Percentiles rank a stretch among this genome's conserved stretches.
Evolutionary conservation across 1,140 invertebrate species (phyloP).

Genomic region (Pachypeltis micranthus): DNA sequence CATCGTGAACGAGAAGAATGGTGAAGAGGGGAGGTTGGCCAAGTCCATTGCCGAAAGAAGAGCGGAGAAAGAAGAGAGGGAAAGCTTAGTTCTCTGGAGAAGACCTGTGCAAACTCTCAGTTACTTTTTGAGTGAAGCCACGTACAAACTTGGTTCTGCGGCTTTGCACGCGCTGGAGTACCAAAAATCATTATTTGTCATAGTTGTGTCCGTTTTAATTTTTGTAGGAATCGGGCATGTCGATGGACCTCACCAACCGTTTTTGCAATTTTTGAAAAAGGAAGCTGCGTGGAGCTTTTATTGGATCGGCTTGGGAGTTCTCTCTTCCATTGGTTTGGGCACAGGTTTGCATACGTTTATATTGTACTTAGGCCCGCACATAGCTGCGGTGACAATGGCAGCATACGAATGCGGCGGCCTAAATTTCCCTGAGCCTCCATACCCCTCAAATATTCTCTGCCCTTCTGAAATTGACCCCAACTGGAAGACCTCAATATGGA

Average conservation of each 20-base stretch:
- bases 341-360: constrained; percentile 98
- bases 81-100: constrained; percentile 72
- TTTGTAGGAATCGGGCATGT: constrained; percentile 36
- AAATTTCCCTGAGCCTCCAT: constrained; percentile 86
- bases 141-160: constrained; percentile 14
- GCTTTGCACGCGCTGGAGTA: constrained; percentile 31
- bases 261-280: constrained; percentile 37
- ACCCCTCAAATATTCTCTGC: constrained; percentile 78
- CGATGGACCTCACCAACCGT: constrained; percentile 46
- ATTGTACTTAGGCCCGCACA: constrained; percentile 86
- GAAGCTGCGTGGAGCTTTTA: constrained; percentile 68
- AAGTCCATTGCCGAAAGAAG: constrained; percentile 29
- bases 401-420: constrained; percentile 92
- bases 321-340: constrained; percentile 94
- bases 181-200: constrained; percentile 29
- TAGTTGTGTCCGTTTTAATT: constrained; percentile 34
- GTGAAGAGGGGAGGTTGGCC: constrained; percentile 9
- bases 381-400: constrained; percentile 90
- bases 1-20: constrained; percentile 10
- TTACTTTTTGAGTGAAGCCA: constrained; percentile 64
- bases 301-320: constrained; percentile 89
- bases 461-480: constrained; percentile 47
- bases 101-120: constrained; percentile 69
- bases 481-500: constrained; percentile 55
- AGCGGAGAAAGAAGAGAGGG: constrained; percentile 39